These are phyloP conservation scores for Lepidurus arcticus DNA, from an alignment of 1,140 invertebrate species.

Conservation along the genomic window DNA sequence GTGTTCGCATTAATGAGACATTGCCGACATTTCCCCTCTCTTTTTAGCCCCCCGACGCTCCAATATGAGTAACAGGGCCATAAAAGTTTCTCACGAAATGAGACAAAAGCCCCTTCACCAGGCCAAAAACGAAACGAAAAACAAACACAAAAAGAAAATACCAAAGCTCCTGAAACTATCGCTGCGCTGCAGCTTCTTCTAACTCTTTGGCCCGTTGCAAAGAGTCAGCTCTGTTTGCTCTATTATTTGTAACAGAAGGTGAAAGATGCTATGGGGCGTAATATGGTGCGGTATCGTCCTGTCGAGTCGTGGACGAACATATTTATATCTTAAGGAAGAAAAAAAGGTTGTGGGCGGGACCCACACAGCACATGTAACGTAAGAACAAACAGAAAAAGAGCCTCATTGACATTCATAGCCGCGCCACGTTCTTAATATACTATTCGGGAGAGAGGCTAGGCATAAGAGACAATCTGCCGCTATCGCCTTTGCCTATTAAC, in stretches of 20 bases:
- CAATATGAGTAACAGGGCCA: neutral
- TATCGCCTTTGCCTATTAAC: neutral
- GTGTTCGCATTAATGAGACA: neutral
- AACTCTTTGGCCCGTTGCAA: neutral
- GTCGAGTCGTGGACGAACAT: neutral
- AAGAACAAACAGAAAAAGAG: neutral
- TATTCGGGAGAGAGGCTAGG: neutral
- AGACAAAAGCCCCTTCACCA: no score
- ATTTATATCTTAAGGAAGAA: neutral
- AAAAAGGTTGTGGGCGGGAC: neutral
- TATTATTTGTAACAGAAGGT: neutral
- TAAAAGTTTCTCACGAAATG: neutral
- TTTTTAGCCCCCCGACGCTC: neutral
- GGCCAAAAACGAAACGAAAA: neutral
- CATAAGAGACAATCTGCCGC: neutral
- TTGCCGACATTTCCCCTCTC: neutral
- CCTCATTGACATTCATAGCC: conserved; percentile 14
- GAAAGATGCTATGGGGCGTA: neutral
- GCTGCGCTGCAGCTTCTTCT: neutral
- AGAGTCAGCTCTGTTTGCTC: neutral
- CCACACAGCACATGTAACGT: neutral
- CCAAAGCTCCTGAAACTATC: neutral
- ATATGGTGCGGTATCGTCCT: conserved; percentile 4
- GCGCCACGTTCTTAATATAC: neutral
- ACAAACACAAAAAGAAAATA: neutral